Base-by-base conservation (phyloP, 2,113 vertebrate species). In the Corvus hawaiiensis region DNA sequence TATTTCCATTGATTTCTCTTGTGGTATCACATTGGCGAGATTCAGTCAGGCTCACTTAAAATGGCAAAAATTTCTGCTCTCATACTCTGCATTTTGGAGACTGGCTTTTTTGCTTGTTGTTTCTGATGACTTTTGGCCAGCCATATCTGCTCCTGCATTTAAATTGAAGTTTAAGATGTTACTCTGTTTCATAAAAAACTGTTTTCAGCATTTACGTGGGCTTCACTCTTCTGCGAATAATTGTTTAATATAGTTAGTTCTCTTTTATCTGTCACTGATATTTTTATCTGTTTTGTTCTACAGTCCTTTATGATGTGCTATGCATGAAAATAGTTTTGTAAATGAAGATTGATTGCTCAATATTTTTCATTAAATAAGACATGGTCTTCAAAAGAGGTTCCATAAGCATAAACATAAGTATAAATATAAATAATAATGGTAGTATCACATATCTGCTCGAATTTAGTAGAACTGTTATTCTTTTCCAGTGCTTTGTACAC, bases 111-210 rank as follows among this genome's bases (percentile, higher is more conserved):
- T 49, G 4, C 10, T 51, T 37, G 5, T 22, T 96, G 39, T 93
- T 97, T 97, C 72, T 76, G 78, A 37, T 82, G 61, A 93, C 85
- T 94, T 95, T 87, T 91, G 94, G 87, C 92, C 84, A 94, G 49
- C 18, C 68, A 90, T 75, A 96, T 92, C 95, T 97, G 93, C 86
- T 96, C 56, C 94, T 97, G 89, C 84, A 97, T 97, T 97, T 98
- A 97, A 97, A 97, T 97, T 86, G 92, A 97, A 95, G 61, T 92
- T 97, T 96, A 97, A 97, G 68, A 90, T 79, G 13, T 87, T 73
- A 82, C 23, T 87, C 55, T 96, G 62, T 94, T 80, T 95, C 49
- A 95, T 96, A 89, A 94, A 96, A 94, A 90, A 37, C 83, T 96
- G 55, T 82, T 95, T 95, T 93, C 41, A 92, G 95, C 95, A 97